Evolutionary conservation across 1,140 invertebrate species (phyloP), one percentile per base, ranked within the genome.

Genomic region (Aplysia californica): DNA sequence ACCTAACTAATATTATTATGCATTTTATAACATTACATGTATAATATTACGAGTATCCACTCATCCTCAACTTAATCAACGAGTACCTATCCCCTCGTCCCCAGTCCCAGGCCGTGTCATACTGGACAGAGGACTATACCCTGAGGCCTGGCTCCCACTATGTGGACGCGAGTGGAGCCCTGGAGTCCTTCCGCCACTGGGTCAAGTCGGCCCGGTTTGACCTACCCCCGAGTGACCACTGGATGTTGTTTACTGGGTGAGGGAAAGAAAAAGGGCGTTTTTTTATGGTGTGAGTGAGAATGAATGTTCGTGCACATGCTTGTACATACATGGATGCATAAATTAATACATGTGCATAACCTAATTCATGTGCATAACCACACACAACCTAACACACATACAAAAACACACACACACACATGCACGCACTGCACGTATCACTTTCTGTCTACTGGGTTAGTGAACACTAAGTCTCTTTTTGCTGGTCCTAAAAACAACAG

Each of bases 211-310:
- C 41, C 18, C 55, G 36, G 1, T 6, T 38, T 29, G 67, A 21
- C n/a, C 72, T 79, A 33, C 77, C 77, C 0, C 31, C 50, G 0
- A 75, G 72, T 72, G 77, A 79, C 66, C 77, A 79, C 58, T 79
- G 77, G 77, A 79, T 79, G 77, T 61, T 79, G 2, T 79, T 79
- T 61, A 75, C 77, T 6, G 77, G 77, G 77, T 79, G 38, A 6
- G 41, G 21, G 21, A 15, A 10, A 50, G 44, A 50, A 50, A 50
- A 10, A 10, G n/a, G n/a, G n/a, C 10, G 44, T n/a, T 50, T n/a
- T 50, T 50, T 50, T 50, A n/a, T n/a, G n/a, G n/a, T n/a, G n/a
- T n/a, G n/a, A n/a, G n/a, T n/a, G n/a, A n/a, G n/a, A n/a, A n/a
- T n/a, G n/a, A n/a, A n/a, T n/a, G n/a, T n/a, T n/a, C n/a, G n/a